Conservation (phyloP, 2,113 vertebrate genomes). For the Corvus moneduloides region DNA sequence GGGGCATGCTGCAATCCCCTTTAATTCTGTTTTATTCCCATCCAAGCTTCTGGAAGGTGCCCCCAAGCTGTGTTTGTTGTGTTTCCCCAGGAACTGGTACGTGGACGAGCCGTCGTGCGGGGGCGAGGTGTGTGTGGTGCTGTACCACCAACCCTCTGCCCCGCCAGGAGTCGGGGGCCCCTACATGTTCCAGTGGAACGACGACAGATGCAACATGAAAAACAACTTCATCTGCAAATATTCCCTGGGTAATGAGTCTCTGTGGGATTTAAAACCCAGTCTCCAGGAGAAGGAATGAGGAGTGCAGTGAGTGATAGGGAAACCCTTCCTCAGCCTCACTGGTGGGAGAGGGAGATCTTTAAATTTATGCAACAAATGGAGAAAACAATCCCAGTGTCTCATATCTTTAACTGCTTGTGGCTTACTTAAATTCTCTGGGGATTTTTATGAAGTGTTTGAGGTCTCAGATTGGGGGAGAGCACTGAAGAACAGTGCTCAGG, state of each 20-base stretch:
- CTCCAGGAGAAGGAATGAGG: neutral
- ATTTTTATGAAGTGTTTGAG: neutral
- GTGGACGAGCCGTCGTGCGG: constrained; percentile 91
- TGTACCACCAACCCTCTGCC: constrained; percentile 87
- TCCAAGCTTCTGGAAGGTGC: neutral
- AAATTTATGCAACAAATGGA: neutral
- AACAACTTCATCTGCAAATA: constrained; percentile 99
- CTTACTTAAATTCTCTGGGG: neutral
- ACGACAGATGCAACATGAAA: constrained; percentile 88
- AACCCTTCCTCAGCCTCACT: neutral
- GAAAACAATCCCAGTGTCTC: neutral
- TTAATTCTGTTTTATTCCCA: accelerated
- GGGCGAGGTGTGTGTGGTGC: constrained; percentile 87
- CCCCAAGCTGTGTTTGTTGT: neutral
- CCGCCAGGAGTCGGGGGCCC: constrained; percentile 75
- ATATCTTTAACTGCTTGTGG: neutral
- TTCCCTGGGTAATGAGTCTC: constrained; percentile 74
- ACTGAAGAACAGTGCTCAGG: neutral
- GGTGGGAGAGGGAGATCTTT: neutral
- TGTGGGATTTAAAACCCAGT: neutral
- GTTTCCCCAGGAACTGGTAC: constrained; percentile 88
- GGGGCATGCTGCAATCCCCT: neutral
- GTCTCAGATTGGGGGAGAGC: neutral
- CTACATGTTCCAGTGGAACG: constrained; percentile 91
- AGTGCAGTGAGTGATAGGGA: neutral